Evolutionary conservation across 2,797 vertebrate genomes (phyloP), one percentile per base, ranked within the genome.

Genomic region (Chloroceryle amazona): DNA sequence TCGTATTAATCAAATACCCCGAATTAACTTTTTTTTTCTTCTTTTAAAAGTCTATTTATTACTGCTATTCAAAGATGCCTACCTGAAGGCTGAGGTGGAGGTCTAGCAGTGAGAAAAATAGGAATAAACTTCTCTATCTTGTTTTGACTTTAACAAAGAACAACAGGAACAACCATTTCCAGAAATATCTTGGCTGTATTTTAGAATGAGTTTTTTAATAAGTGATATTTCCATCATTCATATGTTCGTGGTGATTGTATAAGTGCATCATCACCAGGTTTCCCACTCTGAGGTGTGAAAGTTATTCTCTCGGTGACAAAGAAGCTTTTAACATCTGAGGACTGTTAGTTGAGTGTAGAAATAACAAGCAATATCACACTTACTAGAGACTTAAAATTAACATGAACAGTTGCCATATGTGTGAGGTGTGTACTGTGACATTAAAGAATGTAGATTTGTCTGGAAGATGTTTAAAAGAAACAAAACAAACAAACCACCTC

Each of bases 341-440:
- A 21, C 19, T 62, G 8, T 54, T 73, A 60, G 46, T 18, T 71
- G 17, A 73, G 76, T 33, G 11, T 72, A 55, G 57, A 88, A 88
- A n/a, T 26, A 63, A 51, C 47, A 16, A 46, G 46, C 25, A 39
- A 8, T 37, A 16, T 47, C 33, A 46, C 29, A 28, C 26, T 67
- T 83, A 29, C 3, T 25, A 25, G 61, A 65, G 29, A 51, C 35
- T 68, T 58, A 29, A 62, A 52, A 46, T 61, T 16, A 51, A 4
- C 10, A 15, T 22, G 22, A 47, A 16, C 31, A 29, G 1, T 35
- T 20, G 22, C 12, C 0, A 1, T 19, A 5, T 42, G 13, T 37
- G 10, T 41, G 25, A 49, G 21, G 8, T 51, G 22, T 57, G 28
- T n/a, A 39, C 18, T 31, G 21, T 58, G 37, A 5, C 0, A 1